Evolutionary conservation across 2,797 vertebrate species (phyloP), one percentile per base, ranked within the genome.

Genomic region (Sciaenops ocellatus): DNA sequence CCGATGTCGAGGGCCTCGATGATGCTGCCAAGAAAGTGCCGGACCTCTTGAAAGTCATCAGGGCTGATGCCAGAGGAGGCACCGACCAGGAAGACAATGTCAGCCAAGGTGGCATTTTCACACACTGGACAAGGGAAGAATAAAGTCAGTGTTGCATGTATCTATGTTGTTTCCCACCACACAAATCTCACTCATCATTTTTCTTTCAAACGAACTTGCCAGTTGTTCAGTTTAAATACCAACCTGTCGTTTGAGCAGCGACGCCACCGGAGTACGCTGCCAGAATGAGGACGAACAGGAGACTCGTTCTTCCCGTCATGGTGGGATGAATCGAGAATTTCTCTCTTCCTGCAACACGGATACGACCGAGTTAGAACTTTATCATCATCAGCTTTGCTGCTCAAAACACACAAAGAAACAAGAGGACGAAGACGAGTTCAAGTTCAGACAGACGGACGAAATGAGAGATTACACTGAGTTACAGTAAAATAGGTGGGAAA

Each of bases 31-130:
- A 97, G 86, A 64, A 96, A 96, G 24, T 51, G 30, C 70, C 91
- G 96, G 42, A 96, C 44, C 41, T 92, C 90, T 78, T 80, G 47
- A 65, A 96, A 96, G 82, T 86, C 89, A 1, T 52, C 41, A 0
- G 24, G 2, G 4, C 59, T 65, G 0, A 95, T 92, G 76, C 90
- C 94, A 12, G 77, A 42, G 44, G 95, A 97, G 73, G 93, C 91
- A 50, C 96, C 95, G 70, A 97, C 84, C n/a, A 97, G 80, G 82
- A 97, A 96, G 67, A 96, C 94, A 42, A 96, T 91, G 78, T 96
- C 96, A 1, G 94, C 94, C 22, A 87, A 24, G 0, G 76, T 85
- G 41, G 90, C 94, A 13, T 89, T 90, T 88, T 80, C 69, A 88
- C 95, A 97, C 48, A 24, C 96, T 96, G 75, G 18, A 73, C 22